These are phyloP conservation scores for Cephus pulcher DNA, from an alignment of 2,888 invertebrate species.

Conservation along the genomic window DNA sequence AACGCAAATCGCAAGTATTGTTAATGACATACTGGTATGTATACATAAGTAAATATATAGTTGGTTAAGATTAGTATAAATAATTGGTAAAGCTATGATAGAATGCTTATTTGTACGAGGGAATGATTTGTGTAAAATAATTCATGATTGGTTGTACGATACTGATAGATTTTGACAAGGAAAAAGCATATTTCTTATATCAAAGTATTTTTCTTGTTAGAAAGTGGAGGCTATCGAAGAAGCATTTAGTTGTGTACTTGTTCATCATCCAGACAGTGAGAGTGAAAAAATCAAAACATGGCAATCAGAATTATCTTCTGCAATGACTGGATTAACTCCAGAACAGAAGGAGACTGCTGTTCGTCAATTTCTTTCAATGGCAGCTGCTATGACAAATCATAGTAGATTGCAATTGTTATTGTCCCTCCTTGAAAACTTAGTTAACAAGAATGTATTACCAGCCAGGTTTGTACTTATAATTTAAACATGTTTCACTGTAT, in stretches of 20 bases:
- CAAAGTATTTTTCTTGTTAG: constrained; percentile 64
- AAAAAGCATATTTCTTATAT: neutral
- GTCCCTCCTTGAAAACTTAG: constrained; percentile 80
- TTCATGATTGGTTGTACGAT: neutral
- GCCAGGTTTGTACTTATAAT: constrained; percentile 71
- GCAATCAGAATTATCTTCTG: constrained; percentile 76
- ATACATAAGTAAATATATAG: neutral
- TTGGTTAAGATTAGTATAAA: neutral
- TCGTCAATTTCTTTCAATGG: constrained; percentile 79
- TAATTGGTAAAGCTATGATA: neutral
- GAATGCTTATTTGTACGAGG: neutral
- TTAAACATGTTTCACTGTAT: neutral
- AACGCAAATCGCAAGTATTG: constrained; percentile 73
- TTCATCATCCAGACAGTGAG: constrained; percentile 80
- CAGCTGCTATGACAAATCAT: constrained; percentile 80
- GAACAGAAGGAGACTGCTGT: constrained; percentile 83
- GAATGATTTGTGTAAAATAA: neutral
- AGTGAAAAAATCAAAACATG: constrained; percentile 76
- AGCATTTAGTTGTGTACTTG: constrained; percentile 89
- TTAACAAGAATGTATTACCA: constrained; percentile 78
- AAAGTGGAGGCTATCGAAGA: constrained; percentile 88
- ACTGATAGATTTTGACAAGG: neutral
- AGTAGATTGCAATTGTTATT: constrained; percentile 82
- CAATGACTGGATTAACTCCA: constrained; percentile 75
- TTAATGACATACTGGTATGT: constrained; percentile 77